Evolutionary conservation across 2,113 vertebrate species (phyloP).

Genomic region (Lophius piscatorius): DNA sequence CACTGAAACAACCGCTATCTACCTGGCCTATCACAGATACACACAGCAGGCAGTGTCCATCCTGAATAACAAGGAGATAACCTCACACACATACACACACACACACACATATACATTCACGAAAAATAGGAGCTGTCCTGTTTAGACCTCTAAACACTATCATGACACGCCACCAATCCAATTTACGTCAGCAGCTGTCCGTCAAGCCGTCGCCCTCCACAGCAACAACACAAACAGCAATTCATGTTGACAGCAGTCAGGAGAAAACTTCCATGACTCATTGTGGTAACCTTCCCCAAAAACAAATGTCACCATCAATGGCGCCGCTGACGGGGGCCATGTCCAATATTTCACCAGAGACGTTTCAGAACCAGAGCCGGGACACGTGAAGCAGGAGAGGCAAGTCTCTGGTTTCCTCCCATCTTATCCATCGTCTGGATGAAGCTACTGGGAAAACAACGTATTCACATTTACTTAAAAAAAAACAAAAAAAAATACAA

Average conservation of each 20-base stretch:
- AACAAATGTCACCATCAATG: conserved; percentile 72
- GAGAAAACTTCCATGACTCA: conserved; percentile 66
- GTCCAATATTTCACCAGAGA: conserved; percentile 44
- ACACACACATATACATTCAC: conserved; percentile 31
- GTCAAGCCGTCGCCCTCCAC: conserved; percentile 25
- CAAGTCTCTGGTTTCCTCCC: too few relatives aligned
- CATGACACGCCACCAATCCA: conserved; percentile 71
- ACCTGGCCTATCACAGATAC: conserved; percentile 51
- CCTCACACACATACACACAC: conserved; percentile 1
- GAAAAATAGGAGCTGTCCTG: conserved; percentile 52
- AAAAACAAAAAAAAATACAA: too few relatives aligned
- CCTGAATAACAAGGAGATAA: conserved; percentile 64
- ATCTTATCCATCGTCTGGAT: too few relatives aligned
- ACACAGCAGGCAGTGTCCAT: conserved; percentile 48
- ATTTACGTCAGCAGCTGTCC: conserved; percentile 64
- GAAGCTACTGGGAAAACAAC: too few relatives aligned
- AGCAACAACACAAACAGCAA: conserved; percentile 57
- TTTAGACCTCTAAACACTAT: conserved; percentile 56
- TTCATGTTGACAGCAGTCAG: conserved; percentile 68
- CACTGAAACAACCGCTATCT: conserved; percentile 67
- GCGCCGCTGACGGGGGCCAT: conserved; percentile 43
- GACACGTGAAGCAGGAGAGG: conserved; percentile 31
- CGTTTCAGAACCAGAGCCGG: conserved; percentile 49
- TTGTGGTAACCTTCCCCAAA: conserved; percentile 72
- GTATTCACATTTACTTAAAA: too few relatives aligned